Base-by-base conservation (phyloP, 2,797 vertebrate genomes). In the Chelmon rostratus region DNA sequence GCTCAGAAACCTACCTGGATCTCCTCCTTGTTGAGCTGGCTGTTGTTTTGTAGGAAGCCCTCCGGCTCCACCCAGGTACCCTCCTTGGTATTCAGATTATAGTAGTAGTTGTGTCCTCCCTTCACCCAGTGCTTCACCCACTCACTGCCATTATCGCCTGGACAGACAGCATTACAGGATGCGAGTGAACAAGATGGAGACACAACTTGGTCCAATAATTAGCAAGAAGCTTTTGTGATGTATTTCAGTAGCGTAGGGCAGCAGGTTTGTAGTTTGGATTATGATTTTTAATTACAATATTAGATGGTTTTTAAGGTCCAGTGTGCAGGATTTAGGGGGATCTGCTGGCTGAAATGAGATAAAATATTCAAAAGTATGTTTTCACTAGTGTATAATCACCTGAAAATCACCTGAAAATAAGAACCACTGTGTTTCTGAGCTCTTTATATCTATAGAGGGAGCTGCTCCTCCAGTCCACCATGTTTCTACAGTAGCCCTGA, bases 61-160 rank as follows among this genome's bases (percentile, higher is more conserved):
- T 76, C 79, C 0, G 98, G 98, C 66, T 98, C 96, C 5, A 96
- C 96, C 98, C 98, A 99, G 57, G 95, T 96, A 46, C 98, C 98
- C 70, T 96, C 94, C 64, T 90, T 94, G 21, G 92, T 96, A 28
- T 84, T 88, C 85, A 98, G 88, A 69, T 98, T 98, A 86, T 97
- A 97, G 86, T 97, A 99, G 88, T 99, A 99, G 86, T 97, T 95
- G 88, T 99, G 98, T 65, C 98, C 98, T 52, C 98, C 98, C 92
- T 98, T 98, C 80, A 99, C 98, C 98, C 98, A 99, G 93, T 99
- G 98, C 57, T 97, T 95, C 88, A 97, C 96, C 97, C 98, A 99
- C 1, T 95, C 95, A 19, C 97, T 97, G 87, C 83, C 93, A 53
- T 96, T 98, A 82, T 96, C 94, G 21, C 96, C 98, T 99, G 88